Evolutionary conservation across 1,140 invertebrate species (phyloP), one percentile per base, ranked within the genome.

Genomic region (Chymomyza costata): DNA sequence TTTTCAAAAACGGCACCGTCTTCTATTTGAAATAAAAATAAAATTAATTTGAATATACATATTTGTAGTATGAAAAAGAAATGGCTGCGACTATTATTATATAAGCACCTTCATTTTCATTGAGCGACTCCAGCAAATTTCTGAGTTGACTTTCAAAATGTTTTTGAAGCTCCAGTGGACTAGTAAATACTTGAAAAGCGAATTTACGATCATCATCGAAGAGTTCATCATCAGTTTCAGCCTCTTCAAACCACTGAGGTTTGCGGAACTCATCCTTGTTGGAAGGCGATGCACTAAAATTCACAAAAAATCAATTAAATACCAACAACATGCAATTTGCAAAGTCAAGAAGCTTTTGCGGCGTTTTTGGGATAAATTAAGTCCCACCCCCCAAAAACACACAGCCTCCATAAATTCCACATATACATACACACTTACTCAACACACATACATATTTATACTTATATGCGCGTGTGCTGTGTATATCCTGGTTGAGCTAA

Each of bases 61-160:
- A n/a, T n/a, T n/a, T n/a, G n/a, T n/a, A 25, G 17, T 19, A 25
- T 38, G 8, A 3, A 34, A 6, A 15, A 1, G 11, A 5, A 8
- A 30, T 17, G 40, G 6, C 30, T 40, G 1, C 1, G 10, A 3
- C 1, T 56, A 37, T 25, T 51, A n/a, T n/a, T n/a, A n/a, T 31
- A 6, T 19, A n/a, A 1, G 8, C 38, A 78, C 82, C 78, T 11
- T 85, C 81, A 28, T 76, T 65, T n/a, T 85, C 68, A 11, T 78
- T 73, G 28, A 87, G 58, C 0, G 69, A 76, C 39, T 86, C 86
- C 31, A 84, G 57, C 19, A 87, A 56, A 11, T 83, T 70, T 41
- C 86, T 83, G 78, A 87, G 62, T 55, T 87, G 87, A 15, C 84
- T 65, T 48, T 87, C 87, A 51, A 87, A 87, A 61, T 87, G 86